These are phyloP conservation scores for Chionomys nivalis DNA, from an alignment of 2,113 vertebrate species.

Conservation along the genomic window DNA sequence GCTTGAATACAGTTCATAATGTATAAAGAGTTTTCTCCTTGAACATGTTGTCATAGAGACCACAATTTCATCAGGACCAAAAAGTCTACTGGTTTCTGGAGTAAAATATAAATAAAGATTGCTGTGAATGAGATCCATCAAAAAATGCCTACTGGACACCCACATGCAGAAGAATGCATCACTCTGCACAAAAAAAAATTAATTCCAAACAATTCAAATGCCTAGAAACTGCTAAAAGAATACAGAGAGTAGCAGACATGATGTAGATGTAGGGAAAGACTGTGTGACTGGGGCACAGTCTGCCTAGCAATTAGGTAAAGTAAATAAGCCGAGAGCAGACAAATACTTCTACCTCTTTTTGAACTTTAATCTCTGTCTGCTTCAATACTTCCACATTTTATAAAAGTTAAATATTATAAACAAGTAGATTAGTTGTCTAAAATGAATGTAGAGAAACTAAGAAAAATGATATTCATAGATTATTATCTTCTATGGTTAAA, in stretches of 20 bases:
- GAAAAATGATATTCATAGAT: background rate
- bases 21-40: background rate
- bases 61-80: background rate
- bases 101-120: background rate
- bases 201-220: background rate
- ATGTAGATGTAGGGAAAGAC: background rate
- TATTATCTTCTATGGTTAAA: background rate
- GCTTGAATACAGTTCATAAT: background rate
- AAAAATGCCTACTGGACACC: background rate
- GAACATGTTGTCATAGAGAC: background rate
- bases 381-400: background rate
- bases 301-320: background rate
- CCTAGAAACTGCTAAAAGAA: background rate
- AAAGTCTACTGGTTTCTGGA: background rate
- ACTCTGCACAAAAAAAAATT: background rate
- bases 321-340: background rate
- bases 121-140: background rate
- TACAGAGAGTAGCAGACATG: rapidly evolving
- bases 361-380: background rate
- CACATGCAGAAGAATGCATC: background rate
- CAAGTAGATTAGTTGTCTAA: background rate
- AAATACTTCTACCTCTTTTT: background rate
- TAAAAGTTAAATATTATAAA: background rate
- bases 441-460: background rate
- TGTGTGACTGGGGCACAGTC: background rate